Evolutionary conservation across 2,888 invertebrate species (phyloP).

Genomic region (Drosophila lacicola): DNA sequence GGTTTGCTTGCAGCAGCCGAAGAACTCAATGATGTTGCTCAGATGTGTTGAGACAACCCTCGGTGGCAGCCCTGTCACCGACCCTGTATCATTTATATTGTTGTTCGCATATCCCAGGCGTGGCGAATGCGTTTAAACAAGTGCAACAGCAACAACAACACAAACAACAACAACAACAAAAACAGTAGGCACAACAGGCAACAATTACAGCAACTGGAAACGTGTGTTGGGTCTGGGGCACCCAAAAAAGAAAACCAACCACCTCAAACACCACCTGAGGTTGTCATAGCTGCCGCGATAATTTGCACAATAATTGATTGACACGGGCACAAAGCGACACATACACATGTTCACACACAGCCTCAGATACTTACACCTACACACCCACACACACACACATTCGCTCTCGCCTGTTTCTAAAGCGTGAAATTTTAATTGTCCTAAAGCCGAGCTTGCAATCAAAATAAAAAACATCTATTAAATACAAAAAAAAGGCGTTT

Average conservation of each 20-base stretch:
- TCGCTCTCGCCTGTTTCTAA: constrained; percentile 36
- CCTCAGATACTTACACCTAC: constrained; percentile 16
- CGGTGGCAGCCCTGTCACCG: constrained; percentile 33
- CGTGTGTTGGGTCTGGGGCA: constrained; percentile 4
- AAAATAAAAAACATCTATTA: constrained; percentile 29
- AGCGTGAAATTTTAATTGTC: constrained; percentile 78
- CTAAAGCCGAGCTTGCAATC: constrained; percentile 51
- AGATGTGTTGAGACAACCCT: constrained; percentile 46
- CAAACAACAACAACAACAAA: constrained; percentile 2
- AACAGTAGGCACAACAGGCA: not conserved
- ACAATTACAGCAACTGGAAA: constrained; percentile 1
- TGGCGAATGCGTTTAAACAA: constrained; percentile 72
- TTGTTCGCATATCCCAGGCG: constrained; percentile 61
- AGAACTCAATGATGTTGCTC: constrained; percentile 20
- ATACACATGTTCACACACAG: constrained; percentile 27
- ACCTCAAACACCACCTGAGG: constrained; percentile 66
- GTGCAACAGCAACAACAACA: constrained; percentile 50
- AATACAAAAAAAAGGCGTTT: constrained; percentile 15
- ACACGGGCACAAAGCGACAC: constrained; percentile 39
- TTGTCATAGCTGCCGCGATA: constrained; percentile 69
- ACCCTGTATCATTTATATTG: constrained; percentile 65
- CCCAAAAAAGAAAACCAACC: constrained; percentile 40
- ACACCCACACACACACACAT: constrained; percentile 12
- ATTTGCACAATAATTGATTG: constrained; percentile 68
- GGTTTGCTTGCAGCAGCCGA: not conserved